phyloP scores from a whole-genome alignment of 2,888 invertebrate species.

The Acrobasis suavella region DNA sequence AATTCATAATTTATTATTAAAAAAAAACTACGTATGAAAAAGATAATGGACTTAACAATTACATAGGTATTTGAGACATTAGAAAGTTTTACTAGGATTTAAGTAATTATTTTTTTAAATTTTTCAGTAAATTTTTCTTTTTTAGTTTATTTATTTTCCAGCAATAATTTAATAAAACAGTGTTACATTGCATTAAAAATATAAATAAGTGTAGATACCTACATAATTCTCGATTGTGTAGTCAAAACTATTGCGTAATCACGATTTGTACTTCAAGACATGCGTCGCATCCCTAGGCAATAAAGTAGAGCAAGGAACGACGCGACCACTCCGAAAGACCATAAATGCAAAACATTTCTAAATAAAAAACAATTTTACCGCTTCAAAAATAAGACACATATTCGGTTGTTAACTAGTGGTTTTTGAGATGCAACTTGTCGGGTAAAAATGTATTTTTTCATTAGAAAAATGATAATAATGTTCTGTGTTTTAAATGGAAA shows the following conservation, averaged over 20 bases:
- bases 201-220: too few relatives aligned
- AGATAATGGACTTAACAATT: too few relatives aligned
- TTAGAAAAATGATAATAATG: slow-evolving; percentile 80
- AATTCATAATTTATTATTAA: too few relatives aligned
- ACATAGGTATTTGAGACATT: too few relatives aligned
- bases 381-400: slow-evolving; percentile 39
- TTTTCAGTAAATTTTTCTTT: too few relatives aligned
- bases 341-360: slow-evolving; percentile 38
- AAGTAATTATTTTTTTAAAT: too few relatives aligned
- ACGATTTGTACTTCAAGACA: slow-evolving; percentile 44
- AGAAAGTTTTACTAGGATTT: too few relatives aligned
- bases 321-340: slow-evolving; percentile 42
- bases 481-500: slow-evolving; percentile 76
- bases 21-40: too few relatives aligned
- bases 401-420: slow-evolving; percentile 29
- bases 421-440: slow-evolving; percentile 39
- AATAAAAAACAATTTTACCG: slow-evolving; percentile 42
- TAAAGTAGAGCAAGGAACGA: slow-evolving; percentile 75
- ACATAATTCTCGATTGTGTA: slow-evolving; percentile 19
- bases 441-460: slow-evolving; percentile 65
- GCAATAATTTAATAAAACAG: too few relatives aligned
- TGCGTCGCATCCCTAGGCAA: slow-evolving; percentile 62
- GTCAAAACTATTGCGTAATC: slow-evolving; percentile 24
- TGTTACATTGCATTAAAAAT: too few relatives aligned
- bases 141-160: too few relatives aligned